Conservation (phyloP, 2,797 vertebrate species). For the Rhinophrynus dorsalis region DNA sequence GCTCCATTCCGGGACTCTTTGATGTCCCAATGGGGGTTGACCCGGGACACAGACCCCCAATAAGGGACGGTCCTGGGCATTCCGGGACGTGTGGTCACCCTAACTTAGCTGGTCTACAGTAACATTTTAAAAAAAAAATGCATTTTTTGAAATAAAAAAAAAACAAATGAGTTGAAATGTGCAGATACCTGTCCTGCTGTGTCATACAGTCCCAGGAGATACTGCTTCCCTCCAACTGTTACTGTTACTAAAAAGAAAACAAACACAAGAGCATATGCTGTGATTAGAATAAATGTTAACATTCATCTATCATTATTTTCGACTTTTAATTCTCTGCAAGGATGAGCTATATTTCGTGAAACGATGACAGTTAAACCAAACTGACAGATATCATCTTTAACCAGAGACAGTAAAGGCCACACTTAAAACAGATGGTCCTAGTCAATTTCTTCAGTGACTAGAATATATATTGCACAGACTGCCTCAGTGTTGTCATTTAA, state of each 20-base stretch:
- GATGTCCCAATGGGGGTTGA: too few species aligned
- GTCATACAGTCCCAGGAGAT: constrained; percentile 82
- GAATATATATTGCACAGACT: constrained; percentile 7
- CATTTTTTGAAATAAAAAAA: neutral
- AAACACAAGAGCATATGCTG: constrained; percentile 36
- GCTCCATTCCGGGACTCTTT: too few species aligned
- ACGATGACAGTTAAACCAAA: constrained; percentile 30
- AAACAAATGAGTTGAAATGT: too few species aligned
- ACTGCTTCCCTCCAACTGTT: constrained; percentile 82
- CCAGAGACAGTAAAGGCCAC: constrained; percentile 23
- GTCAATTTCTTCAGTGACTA: constrained; percentile 30
- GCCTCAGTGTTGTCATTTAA: constrained; percentile 15
- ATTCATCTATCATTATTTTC: constrained; percentile 5
- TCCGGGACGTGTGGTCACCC: too few species aligned
- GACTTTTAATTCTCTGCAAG: neutral
- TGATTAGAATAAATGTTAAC: constrained; percentile 22
- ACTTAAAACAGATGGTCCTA: constrained; percentile 43
- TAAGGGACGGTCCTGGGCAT: too few species aligned
- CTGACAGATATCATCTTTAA: constrained; percentile 25
- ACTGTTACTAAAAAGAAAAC: constrained; percentile 72
- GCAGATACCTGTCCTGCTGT: constrained; percentile 89
- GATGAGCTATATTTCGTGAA: constrained; percentile 2
- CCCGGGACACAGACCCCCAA: too few species aligned
- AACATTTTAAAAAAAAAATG: too few species aligned
- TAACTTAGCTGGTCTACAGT: too few species aligned